These are phyloP conservation scores for Adelosebastes latens DNA, from an alignment of 2,797 vertebrate genomes.

Conservation along the genomic window DNA sequence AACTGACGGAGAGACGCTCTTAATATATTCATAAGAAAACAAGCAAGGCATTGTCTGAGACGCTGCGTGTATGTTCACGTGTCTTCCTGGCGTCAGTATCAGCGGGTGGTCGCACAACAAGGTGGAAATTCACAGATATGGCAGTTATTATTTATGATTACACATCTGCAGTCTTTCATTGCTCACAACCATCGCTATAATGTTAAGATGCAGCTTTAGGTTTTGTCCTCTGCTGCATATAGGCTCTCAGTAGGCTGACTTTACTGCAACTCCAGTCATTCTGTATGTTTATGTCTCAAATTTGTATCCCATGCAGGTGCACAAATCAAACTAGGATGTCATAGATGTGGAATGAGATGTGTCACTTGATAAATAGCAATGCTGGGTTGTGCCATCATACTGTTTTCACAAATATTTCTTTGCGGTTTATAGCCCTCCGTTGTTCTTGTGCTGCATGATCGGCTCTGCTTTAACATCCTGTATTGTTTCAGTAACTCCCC, in stretches of 20 bases:
- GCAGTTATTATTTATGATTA: conserved; percentile 1
- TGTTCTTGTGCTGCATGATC: conserved; percentile 7
- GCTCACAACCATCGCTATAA: not conserved
- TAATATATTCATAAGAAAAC: conserved; percentile 36
- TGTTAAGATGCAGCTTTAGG: not conserved
- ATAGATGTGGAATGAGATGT: not conserved
- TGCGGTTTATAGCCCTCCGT: conserved; percentile 3
- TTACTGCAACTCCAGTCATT: not conserved
- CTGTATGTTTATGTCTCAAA: not conserved
- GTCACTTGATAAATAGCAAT: conserved; percentile 5
- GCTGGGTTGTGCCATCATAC: not conserved
- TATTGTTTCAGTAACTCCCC: not conserved
- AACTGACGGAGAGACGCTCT: conserved; percentile 23
- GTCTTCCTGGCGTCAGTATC: conserved; percentile 7
- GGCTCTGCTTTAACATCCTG: conserved; percentile 20
- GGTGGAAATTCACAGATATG: conserved; percentile 25
- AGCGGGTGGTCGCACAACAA: conserved; percentile 46
- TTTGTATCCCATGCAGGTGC: not conserved
- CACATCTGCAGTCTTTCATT: conserved; percentile 15
- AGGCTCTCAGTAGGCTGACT: not conserved
- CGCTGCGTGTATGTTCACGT: not conserved
- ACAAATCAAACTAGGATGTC: not conserved
- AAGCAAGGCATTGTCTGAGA: conserved; percentile 22
- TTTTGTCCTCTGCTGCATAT: not conserved
- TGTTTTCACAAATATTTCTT: conserved; percentile 1